These are phyloP conservation scores for Gallinago media DNA, from an alignment of 2,113 vertebrate genomes.

Conservation along the genomic window DNA sequence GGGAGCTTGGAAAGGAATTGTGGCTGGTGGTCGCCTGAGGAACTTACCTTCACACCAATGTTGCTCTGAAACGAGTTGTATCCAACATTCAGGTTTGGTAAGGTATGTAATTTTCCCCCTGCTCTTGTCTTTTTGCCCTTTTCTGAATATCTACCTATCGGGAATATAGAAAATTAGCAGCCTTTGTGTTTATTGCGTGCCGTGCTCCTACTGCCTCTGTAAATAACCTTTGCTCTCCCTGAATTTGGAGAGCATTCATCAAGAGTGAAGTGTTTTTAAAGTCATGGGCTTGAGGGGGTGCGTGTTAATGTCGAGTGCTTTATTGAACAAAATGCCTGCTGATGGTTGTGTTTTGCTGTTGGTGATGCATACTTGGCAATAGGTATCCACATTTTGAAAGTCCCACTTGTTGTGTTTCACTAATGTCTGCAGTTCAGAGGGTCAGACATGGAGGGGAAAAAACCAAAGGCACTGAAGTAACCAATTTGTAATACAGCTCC, in stretches of 20 bases:
- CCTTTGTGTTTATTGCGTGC: neutral
- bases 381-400: neutral
- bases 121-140: neutral
- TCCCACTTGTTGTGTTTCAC: neutral
- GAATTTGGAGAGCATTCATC: neutral
- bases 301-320: neutral
- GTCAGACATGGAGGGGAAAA: neutral
- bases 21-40: slow-evolving; percentile 20
- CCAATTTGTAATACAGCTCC: neutral
- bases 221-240: neutral
- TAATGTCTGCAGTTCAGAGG: neutral
- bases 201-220: neutral
- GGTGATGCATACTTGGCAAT: neutral
- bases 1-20: neutral
- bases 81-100: slow-evolving; percentile 46
- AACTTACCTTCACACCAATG: slow-evolving; percentile 67
- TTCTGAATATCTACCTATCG: neutral
- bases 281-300: neutral
- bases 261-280: neutral
- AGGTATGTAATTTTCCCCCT: slow-evolving; percentile 54
- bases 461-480: neutral
- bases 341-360: neutral
- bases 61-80: slow-evolving; percentile 59
- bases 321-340: neutral
- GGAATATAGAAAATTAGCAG: neutral